Evolutionary conservation across 2,797 vertebrate species (phyloP).

Genomic region (Siniperca undulata): DNA sequence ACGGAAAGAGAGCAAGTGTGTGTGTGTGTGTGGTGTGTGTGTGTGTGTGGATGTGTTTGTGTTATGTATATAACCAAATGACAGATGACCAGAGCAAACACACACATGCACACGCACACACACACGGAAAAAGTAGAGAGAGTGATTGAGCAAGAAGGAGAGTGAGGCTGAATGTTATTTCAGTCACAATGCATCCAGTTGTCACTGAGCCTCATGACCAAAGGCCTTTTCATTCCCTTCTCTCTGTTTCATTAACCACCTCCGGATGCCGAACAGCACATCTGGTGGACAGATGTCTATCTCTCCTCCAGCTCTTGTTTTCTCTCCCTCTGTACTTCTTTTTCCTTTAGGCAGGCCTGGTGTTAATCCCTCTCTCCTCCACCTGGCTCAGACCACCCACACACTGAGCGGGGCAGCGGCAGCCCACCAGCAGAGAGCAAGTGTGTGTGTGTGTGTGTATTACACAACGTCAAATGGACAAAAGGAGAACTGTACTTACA

Average conservation of each 20-base stretch:
- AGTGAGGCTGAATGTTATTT: conserved; percentile 42
- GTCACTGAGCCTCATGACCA: conserved; percentile 65
- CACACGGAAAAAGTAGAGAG: conserved; percentile 15
- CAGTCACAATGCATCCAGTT: conserved; percentile 60
- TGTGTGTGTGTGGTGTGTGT: conserved; percentile 24
- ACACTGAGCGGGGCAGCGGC: conserved; percentile 50
- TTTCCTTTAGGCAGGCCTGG: conserved; percentile 72
- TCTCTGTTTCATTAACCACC: conserved; percentile 68
- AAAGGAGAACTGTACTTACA: conserved; percentile 26
- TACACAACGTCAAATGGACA: conserved; percentile 17
- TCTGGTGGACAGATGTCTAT: conserved; percentile 84
- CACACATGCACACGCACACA: conserved; percentile 13
- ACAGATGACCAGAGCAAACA: conserved; percentile 46
- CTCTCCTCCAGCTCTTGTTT: conserved; percentile 60
- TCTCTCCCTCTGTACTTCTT: conserved; percentile 56
- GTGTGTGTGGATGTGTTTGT: conserved; percentile 33
- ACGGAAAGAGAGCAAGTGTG: conserved; percentile 30
- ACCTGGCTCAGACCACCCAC: conserved; percentile 85
- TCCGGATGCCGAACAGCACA: conserved; percentile 66
- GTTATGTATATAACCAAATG: conserved; percentile 48
- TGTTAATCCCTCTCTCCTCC: conserved; percentile 82
- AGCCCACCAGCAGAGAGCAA: conserved; percentile 74
- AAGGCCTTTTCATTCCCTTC: conserved; percentile 59
- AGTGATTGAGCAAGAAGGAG: conserved; percentile 15
- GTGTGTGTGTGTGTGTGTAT: conserved; percentile 27